Evolutionary conservation across 2,797 vertebrate genomes (phyloP), one percentile per base, ranked within the genome.

Genomic region (Pangasius macronema): DNA sequence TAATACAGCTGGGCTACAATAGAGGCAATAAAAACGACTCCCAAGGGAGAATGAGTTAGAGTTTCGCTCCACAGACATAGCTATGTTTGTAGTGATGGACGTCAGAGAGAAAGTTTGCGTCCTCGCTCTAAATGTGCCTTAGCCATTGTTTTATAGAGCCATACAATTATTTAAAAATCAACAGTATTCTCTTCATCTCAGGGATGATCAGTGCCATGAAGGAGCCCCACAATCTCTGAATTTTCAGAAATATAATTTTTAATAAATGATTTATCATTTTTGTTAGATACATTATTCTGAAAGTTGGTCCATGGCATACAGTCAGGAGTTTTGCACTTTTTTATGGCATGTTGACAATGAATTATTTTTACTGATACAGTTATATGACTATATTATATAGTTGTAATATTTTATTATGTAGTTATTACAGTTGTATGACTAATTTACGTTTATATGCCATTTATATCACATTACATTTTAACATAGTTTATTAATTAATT

Each of bases 1-100:
- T 94, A 94, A 94, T 93, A 94, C 93, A 92, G 90, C 90, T 84
- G 82, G 77, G 83, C 89, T 92, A 95, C 94, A 94, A 94, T 93
- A 90, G 92, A 90, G 89, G 86, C 91, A 90, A 90, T 91, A 91
- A 93, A 93, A 92, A 93, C 90, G 93, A 92, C 93, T 93, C 92
- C 94, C 93, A 91, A 92, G 91, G 93, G 94, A 92, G 83, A 91
- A 80, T 80, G 84, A 85, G 81, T 90, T 81, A 81, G 77, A 85
- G 89, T 92, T 93, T 94, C 92, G 92, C 92, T 94, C 85, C 77
- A 55, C 88, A 72, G 70, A 59, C 70, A 16, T 49, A 65, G 55
- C 55, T 14, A 39, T 42, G 79, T 59, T 46, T 22, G 61, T 51
- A 11, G 10, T 61, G 55, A 81, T 6, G 36, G 22, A 81, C 2